These are phyloP conservation scores for Vespertilio murinus DNA, from an alignment of 2,797 vertebrate genomes.

Conservation along the genomic window DNA sequence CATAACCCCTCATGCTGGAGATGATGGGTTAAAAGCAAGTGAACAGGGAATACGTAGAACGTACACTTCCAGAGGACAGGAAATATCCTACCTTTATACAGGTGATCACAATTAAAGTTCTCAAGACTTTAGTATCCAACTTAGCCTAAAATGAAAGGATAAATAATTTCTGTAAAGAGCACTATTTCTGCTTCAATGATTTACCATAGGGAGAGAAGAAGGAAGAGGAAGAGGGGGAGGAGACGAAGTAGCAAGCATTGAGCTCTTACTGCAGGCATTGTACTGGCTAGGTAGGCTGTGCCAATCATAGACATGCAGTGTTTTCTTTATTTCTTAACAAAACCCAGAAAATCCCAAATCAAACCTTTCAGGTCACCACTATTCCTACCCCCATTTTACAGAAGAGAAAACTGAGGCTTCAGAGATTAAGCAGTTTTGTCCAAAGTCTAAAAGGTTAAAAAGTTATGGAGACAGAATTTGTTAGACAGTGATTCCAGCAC, in stretches of 20 bases:
- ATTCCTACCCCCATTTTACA: fast-evolving
- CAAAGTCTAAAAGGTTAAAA: background rate
- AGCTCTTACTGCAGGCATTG: background rate
- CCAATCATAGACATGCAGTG: background rate
- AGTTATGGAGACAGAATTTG: background rate
- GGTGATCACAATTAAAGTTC: background rate
- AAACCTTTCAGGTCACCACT: background rate
- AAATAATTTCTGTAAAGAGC: background rate
- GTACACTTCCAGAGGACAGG: background rate
- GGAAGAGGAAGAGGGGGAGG: no score
- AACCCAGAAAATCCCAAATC: background rate
- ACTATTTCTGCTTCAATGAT: background rate
- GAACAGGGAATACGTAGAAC: background rate
- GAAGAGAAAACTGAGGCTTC: background rate
- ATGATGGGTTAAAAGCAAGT: conserved; percentile 36
- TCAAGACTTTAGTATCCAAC: background rate
- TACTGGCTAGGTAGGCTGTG: no score
- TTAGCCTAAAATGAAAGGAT: background rate
- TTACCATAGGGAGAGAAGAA: background rate
- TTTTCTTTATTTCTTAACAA: background rate
- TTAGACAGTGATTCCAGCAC: background rate
- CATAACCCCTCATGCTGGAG: background rate
- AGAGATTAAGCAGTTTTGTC: background rate
- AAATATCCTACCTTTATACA: background rate
- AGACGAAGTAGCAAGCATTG: background rate